A percentile compares a stretch with the other conserved stretches of the same genome.
phyloP scores from a whole-genome alignment of 2,113 vertebrate genomes.

The Poicephalus meyeri region DNA sequence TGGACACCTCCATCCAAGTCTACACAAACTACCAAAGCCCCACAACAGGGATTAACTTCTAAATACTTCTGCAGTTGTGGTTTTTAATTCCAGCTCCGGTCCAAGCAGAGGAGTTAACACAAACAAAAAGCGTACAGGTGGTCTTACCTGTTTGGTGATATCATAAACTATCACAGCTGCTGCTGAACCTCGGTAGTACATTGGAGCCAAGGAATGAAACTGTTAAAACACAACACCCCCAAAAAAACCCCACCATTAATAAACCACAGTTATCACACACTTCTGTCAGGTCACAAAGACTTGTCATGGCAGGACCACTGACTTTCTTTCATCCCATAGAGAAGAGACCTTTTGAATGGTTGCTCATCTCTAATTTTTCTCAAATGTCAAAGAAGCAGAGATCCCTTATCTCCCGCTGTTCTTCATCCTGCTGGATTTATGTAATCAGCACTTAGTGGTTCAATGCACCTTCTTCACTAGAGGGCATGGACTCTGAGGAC shows the following conservation, averaged over 20 bases:
- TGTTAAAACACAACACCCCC: conserved; percentile 58
- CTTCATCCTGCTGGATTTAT: background rate
- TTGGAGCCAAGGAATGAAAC: conserved; percentile 97
- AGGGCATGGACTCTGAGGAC: background rate
- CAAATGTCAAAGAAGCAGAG: background rate
- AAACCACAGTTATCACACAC: background rate
- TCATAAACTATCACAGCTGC: conserved; percentile 98
- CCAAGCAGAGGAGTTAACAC: background rate
- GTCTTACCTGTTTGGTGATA: conserved; percentile 94
- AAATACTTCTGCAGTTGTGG: background rate
- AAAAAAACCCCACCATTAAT: background rate
- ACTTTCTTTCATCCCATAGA: background rate
- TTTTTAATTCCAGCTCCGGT: background rate
- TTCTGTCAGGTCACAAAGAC: background rate
- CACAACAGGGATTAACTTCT: background rate
- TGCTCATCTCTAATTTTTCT: background rate
- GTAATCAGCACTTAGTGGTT: background rate
- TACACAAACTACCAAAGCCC: accelerated
- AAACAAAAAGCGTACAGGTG: background rate
- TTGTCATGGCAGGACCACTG: background rate
- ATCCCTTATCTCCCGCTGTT: background rate
- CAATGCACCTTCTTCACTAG: background rate
- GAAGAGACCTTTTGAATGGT: background rate
- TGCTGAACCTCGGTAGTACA: conserved; percentile 97
- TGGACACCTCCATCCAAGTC: background rate